These are phyloP conservation scores for Heteromormyrus szaboi DNA, from an alignment of 2,797 vertebrate genomes.

Conservation along the genomic window DNA sequence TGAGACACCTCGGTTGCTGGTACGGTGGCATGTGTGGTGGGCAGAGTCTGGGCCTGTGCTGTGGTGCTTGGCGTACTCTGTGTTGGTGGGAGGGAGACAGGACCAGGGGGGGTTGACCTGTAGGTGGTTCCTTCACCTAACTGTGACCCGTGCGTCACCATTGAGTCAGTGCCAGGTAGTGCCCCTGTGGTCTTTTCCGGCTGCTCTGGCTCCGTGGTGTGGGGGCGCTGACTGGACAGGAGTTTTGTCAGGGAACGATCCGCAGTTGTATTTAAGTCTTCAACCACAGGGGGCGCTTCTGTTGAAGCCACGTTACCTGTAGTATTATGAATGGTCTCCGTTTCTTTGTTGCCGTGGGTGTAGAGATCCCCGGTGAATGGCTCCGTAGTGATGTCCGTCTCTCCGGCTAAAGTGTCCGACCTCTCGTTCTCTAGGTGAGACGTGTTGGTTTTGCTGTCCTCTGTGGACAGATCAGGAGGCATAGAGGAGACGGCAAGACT, in stretches of 20 bases:
- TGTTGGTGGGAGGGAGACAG: constrained; percentile 23
- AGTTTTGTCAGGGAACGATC: constrained; percentile 23
- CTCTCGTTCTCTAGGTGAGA: constrained; percentile 37
- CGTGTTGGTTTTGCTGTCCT: constrained; percentile 20
- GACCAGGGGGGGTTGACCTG: constrained; percentile 17
- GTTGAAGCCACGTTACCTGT: constrained; percentile 38
- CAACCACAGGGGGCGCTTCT: constrained; percentile 34
- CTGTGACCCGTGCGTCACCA: constrained; percentile 39
- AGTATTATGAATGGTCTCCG: constrained; percentile 40
- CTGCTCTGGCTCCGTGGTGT: constrained; percentile 31
- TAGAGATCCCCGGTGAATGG: constrained; percentile 38
- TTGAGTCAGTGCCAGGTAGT: constrained; percentile 36
- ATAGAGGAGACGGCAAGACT: constrained; percentile 44
- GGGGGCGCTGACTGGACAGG: constrained; percentile 27
- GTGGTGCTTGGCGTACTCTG: constrained; percentile 6
- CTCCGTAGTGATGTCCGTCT: constrained; percentile 35
- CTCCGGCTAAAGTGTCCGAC: constrained; percentile 14
- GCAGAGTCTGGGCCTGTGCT: constrained; percentile 25
- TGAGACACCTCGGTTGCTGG: neutral
- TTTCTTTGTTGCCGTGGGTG: constrained; percentile 40
- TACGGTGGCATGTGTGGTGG: constrained; percentile 33
- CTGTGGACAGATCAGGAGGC: constrained; percentile 40
- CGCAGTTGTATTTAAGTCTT: constrained; percentile 39
- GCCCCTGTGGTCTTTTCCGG: constrained; percentile 28
- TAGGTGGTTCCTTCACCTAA: constrained; percentile 36